phyloP scores from a whole-genome alignment of 1,140 invertebrate species.

The Drosophila erecta region DNA sequence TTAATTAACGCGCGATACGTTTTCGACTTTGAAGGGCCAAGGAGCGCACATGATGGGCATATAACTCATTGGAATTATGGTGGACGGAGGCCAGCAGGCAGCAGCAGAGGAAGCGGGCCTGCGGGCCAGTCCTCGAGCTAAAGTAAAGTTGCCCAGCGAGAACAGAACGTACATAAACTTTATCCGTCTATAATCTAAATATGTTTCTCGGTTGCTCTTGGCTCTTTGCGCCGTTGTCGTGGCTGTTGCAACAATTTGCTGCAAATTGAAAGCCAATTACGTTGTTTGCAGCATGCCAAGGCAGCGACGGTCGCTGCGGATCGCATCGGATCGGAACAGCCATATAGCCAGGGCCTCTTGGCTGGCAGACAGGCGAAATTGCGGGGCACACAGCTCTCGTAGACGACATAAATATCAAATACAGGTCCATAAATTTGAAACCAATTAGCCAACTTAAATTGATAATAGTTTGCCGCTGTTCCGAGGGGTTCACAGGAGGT shows the following conservation, averaged over 20 bases:
- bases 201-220: conserved; percentile 52
- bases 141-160: conserved; percentile 36
- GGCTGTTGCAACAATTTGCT: conserved; percentile 82
- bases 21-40: conserved; percentile 72
- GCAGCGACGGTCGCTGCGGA: conserved; percentile 33
- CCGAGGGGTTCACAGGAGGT: conserved; percentile 26
- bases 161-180: conserved; percentile 79
- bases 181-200: conserved; percentile 84
- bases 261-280: conserved; percentile 83
- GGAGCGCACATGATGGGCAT: conserved; percentile 74
- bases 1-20: conserved; percentile 81
- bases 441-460: conserved; percentile 84
- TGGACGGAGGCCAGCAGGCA: conserved; percentile 17
- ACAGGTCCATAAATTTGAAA: conserved; percentile 84
- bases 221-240: conserved; percentile 66
- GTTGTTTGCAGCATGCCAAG: conserved; percentile 81
- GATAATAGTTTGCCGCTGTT: conserved; percentile 68
- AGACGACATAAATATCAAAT: conserved; percentile 84
- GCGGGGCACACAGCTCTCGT: conserved; percentile 34
- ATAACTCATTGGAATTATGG: conserved; percentile 81
- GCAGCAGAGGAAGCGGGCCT: conserved; percentile 14
- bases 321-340: conserved; percentile 23
- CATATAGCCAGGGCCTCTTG: conserved; percentile 6
- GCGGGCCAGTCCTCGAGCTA: conserved; percentile 1
- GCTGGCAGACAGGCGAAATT: conserved; percentile 27